Base-by-base conservation (phyloP, 2,888 invertebrate species). In the Auanema freiburgensis region DNA sequence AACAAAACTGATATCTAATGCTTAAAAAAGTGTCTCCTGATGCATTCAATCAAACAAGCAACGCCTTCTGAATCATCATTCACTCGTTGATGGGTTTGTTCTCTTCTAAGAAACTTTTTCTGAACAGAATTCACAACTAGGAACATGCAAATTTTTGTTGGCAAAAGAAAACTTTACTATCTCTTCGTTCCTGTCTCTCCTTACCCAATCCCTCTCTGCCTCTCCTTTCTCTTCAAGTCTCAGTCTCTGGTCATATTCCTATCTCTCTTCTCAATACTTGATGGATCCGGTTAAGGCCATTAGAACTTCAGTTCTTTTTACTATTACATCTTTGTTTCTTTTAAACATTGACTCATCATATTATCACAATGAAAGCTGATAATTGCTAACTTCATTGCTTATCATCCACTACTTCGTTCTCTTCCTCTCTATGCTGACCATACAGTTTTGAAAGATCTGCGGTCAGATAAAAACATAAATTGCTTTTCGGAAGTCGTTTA, bases 151-250 rank as follows among this genome's bases (percentile, higher is more conserved):
- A 33, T 33, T 33, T 33, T 33, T 33, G 33, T 33, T 33, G 8
- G 8, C 33, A 33, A 33, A 33, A 33, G 33, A 5, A 33, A 33
- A 33, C 33, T 8, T 33, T 46, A 46, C 46, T n/a, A 14, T 21
- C 51, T 18, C 41, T 14, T 0, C 49, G 18, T 44, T 11, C 16
- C 14, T 23, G 24, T 58, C 25, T 58, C 18, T 16, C 49, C 33
- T 24, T 25, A 24, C 46, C 50, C 42, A 49, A 40, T 44, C 53
- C 2, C 25, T 53, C 53, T 33, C 24, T 12, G 3, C 23, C 16
- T 51, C 51, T 51, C 51, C 14, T n/a, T 43, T 43, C 43, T 51
- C 51, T 51, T 24, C 11, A 21, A 23, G 8, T 53, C 21, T 23
- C 21, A 23, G 5, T 12, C 53, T 53, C 53, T 18, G n/a, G 24